Percentiles rank a stretch among this genome's conserved stretches.
Conservation (phyloP, 2,888 invertebrate species). For the Cynaeus angustus region DNA sequence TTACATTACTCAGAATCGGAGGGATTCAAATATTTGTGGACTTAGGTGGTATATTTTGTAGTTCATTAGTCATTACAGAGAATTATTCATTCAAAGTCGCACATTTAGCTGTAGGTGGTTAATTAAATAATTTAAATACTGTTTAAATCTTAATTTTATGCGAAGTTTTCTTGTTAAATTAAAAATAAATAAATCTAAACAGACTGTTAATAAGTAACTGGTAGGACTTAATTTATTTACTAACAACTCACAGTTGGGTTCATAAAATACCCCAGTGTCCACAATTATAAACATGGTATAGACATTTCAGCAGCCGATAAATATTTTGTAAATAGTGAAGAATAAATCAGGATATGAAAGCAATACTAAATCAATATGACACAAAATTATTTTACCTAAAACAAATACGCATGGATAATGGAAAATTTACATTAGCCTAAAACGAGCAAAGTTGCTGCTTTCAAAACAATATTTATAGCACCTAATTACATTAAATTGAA, state of each 20-base stretch:
- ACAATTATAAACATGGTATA: background rate
- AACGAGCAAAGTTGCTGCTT: too few species aligned
- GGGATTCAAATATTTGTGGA: slow-evolving; percentile 27
- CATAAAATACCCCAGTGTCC: background rate
- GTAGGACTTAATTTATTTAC: background rate
- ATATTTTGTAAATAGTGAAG: too few species aligned
- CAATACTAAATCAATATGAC: too few species aligned
- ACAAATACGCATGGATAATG: too few species aligned
- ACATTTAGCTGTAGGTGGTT: slow-evolving; percentile 24
- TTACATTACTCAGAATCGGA: slow-evolving; percentile 49
- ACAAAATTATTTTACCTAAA: too few species aligned
- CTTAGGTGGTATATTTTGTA: slow-evolving; percentile 6
- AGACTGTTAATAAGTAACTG: background rate
- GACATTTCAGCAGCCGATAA: too few species aligned
- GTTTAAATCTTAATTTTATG: slow-evolving; percentile 11
- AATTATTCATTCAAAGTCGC: slow-evolving; percentile 25
- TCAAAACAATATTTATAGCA: too few species aligned
- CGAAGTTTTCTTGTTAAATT: background rate
- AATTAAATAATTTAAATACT: slow-evolving; percentile 24
- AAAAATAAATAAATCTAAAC: background rate
- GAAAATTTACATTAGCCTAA: too few species aligned
- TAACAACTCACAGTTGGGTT: background rate
- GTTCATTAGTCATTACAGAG: slow-evolving; percentile 32
- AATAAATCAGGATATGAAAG: too few species aligned
- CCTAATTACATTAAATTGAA: too few species aligned